Conservation (phyloP, 2,888 invertebrate genomes). For the Meganola albula region DNA sequence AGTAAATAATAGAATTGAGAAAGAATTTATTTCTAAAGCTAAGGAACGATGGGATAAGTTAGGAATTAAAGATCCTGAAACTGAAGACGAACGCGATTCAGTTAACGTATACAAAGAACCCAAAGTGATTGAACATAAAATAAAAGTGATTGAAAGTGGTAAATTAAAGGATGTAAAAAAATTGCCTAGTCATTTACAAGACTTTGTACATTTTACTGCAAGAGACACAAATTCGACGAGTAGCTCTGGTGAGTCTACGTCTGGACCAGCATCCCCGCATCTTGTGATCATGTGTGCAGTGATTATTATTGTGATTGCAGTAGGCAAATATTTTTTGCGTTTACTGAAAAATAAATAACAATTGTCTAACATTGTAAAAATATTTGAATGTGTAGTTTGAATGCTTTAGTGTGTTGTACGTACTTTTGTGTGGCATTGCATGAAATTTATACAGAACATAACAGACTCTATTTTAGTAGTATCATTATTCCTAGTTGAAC, state of each 20-base stretch:
- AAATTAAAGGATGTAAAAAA: constrained; percentile 79
- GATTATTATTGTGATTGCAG: constrained; percentile 64
- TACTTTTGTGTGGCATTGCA: constrained; percentile 48
- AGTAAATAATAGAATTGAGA: constrained; percentile 79
- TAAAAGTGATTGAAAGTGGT: constrained; percentile 82
- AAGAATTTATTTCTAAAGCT: constrained; percentile 87
- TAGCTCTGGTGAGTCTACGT: constrained; percentile 65
- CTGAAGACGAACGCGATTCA: constrained; percentile 75
- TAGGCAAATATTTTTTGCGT: constrained; percentile 59
- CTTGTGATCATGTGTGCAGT: constrained; percentile 71
- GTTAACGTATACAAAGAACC: constrained; percentile 58
- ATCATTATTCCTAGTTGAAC: constrained; percentile 15
- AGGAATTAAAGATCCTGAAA: constrained; percentile 82
- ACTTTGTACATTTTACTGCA: constrained; percentile 83
- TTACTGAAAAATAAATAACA: constrained; percentile 54
- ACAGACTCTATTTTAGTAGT: constrained; percentile 17
- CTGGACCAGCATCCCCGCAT: constrained; percentile 64
- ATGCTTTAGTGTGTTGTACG: too few relatives aligned
- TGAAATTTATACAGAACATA: constrained; percentile 35
- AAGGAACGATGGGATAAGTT: constrained; percentile 83
- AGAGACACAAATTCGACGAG: constrained; percentile 74
- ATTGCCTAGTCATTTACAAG: constrained; percentile 87
- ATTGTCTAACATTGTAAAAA: constrained; percentile 40
- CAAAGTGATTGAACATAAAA: constrained; percentile 66
- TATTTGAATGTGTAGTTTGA: constrained; percentile 31